phyloP scores from a whole-genome alignment of 2,113 vertebrate species.

The Antigone vipio region DNA sequence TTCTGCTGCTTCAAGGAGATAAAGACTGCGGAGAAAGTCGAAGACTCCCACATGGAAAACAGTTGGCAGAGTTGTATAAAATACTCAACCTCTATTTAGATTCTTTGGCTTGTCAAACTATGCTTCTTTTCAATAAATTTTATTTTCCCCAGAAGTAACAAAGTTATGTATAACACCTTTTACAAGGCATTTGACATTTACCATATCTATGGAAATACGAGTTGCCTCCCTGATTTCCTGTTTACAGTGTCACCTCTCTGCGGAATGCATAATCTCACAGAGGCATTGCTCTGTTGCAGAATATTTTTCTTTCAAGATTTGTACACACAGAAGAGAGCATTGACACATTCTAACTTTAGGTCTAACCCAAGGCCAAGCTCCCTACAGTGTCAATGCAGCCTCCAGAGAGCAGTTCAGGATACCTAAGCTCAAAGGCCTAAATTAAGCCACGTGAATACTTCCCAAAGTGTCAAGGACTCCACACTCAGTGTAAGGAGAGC shows the following conservation, averaged over 20 bases:
- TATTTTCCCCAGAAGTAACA: background rate
- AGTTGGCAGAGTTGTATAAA: background rate
- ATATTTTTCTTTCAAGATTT: background rate
- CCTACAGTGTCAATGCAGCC: background rate
- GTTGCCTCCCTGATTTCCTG: conserved; percentile 25
- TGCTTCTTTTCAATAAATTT: background rate
- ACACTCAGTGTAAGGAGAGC: background rate
- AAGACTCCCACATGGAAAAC: background rate
- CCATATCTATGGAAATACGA: background rate
- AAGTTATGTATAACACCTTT: conserved; percentile 1
- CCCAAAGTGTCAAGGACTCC: background rate
- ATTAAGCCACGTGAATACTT: conserved; percentile 7
- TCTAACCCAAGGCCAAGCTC: background rate
- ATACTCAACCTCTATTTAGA: background rate
- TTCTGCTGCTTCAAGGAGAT: background rate
- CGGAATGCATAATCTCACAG: background rate
- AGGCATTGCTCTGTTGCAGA: background rate
- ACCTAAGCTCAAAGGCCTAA: conserved; percentile 1
- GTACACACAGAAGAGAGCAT: background rate
- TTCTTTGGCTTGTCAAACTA: background rate
- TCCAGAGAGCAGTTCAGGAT: conserved; percentile 33
- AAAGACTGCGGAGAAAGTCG: background rate
- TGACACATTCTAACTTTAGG: conserved; percentile 39
- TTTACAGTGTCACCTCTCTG: conserved; percentile 11
- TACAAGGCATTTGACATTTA: background rate